phyloP scores from a whole-genome alignment of 92 coral and sea anemone genomes.

The Actinernus sp. region DNA sequence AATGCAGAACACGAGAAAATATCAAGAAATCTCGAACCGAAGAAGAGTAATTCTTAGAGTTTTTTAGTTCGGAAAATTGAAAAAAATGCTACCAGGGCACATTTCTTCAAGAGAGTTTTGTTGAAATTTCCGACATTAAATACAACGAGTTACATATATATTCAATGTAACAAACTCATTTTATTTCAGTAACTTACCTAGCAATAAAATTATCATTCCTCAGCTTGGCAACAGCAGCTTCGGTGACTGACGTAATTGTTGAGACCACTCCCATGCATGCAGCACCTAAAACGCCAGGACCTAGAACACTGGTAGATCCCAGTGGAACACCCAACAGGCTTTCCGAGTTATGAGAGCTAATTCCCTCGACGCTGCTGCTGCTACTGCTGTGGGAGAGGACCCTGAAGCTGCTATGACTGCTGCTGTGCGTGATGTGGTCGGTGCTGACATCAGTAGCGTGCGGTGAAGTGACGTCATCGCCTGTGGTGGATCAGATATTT shows the following conservation, averaged over 20 bases:
- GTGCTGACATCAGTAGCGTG: constrained; percentile 1
- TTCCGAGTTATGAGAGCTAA: constrained; percentile 69
- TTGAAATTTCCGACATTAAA: too few species aligned
- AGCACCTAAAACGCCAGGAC: constrained; percentile 70
- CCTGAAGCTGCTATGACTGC: constrained; percentile 87
- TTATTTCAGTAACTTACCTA: not conserved
- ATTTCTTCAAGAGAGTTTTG: too few species aligned
- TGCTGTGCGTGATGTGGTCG: constrained; percentile 59
- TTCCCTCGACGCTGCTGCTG: constrained; percentile 82
- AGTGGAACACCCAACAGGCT: constrained; percentile 54
- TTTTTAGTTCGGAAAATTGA: too few species aligned
- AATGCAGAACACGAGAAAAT: too few species aligned
- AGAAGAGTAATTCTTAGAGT: too few species aligned
- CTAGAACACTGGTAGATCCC: constrained; percentile 49
- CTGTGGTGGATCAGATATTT: constrained; percentile 1
- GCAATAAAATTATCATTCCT: constrained; percentile 9
- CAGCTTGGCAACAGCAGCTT: constrained; percentile 29
- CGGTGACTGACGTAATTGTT: not conserved
- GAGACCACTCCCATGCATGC: constrained; percentile 43
- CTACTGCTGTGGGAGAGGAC: constrained; percentile 88
- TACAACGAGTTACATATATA: too few species aligned
- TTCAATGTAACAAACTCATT: too few species aligned
- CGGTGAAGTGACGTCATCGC: constrained; percentile 3
- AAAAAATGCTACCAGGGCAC: too few species aligned
- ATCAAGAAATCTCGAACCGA: too few species aligned